phyloP scores from a whole-genome alignment of 2,113 vertebrate species.

The Chlorodrepanis virens region DNA sequence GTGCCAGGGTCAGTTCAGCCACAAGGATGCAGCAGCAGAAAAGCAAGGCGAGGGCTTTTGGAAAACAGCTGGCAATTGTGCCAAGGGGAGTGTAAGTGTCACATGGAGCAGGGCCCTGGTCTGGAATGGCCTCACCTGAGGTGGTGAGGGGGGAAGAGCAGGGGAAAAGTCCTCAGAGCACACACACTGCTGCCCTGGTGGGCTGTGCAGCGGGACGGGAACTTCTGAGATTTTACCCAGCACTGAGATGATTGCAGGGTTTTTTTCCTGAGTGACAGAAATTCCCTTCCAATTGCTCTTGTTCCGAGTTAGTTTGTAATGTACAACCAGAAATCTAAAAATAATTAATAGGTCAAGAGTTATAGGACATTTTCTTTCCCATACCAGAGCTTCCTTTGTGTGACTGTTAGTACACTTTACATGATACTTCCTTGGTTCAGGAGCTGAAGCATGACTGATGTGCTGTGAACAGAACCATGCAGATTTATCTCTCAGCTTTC shows the following conservation, averaged over 20 bases:
- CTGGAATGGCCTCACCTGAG: not conserved
- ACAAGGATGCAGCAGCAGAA: not conserved
- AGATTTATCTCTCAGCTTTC: not conserved
- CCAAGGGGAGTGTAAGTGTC: not conserved
- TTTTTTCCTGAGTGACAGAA: not conserved
- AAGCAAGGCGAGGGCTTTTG: not conserved
- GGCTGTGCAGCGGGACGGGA: not conserved
- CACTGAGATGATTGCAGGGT: not conserved
- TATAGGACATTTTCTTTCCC: not conserved
- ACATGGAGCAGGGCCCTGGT: not conserved
- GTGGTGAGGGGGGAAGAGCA: not conserved
- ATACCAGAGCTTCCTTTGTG: not conserved
- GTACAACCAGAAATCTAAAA: slow-evolving; percentile 13
- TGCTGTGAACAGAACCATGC: not conserved
- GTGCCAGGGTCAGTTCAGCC: not conserved
- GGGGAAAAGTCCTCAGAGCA: not conserved
- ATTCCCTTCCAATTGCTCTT: not conserved
- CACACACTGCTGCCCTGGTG: rapidly evolving
- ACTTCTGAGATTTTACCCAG: too few relatives aligned
- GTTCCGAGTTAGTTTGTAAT: not conserved
- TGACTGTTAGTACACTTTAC: not conserved
- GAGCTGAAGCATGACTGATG: not conserved
- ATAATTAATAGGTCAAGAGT: not conserved
- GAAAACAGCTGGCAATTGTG: not conserved
- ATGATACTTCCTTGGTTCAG: not conserved